Evolutionary conservation across 2,797 vertebrate genomes (phyloP).

Genomic region (Danio kyathit): DNA sequence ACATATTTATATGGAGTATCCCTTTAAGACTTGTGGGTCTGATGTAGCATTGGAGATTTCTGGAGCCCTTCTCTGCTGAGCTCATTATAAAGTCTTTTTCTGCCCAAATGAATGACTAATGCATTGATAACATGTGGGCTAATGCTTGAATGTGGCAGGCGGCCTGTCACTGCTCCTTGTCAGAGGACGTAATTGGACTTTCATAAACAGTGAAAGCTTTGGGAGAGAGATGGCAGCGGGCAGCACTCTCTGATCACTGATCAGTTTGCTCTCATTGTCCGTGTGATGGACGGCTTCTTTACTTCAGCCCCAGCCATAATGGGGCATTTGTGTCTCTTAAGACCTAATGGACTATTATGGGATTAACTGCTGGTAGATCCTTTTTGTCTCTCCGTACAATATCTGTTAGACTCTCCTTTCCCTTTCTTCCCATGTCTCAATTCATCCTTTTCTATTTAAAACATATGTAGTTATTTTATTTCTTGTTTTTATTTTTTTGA

Average conservation of each 20-base stretch:
- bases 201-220: slow-evolving; percentile 49
- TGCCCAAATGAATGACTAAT: slow-evolving; percentile 30
- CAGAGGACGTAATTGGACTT: slow-evolving; percentile 45
- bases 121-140: slow-evolving; percentile 47
- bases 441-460: not conserved
- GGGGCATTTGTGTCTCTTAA: slow-evolving; percentile 56
- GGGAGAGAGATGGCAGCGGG: slow-evolving; percentile 44
- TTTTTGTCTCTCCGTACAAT: slow-evolving; percentile 1
- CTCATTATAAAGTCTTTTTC: slow-evolving; percentile 40
- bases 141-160: slow-evolving; percentile 30
- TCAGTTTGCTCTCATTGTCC: slow-evolving; percentile 51
- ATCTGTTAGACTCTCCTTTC: not conserved
- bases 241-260: slow-evolving; percentile 33
- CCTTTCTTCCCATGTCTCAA: not conserved
- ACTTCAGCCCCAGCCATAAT: slow-evolving; percentile 40
- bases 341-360: slow-evolving; percentile 56
- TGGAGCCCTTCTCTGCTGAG: slow-evolving; percentile 17
- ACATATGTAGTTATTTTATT: not conserved
- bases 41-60: not conserved
- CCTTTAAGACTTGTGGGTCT: slow-evolving; percentile 1
- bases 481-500: too few species aligned
- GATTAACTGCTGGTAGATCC: slow-evolving; percentile 45
- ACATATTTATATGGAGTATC: not conserved
- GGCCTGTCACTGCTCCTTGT: slow-evolving; percentile 28
- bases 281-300: slow-evolving; percentile 44